These are phyloP conservation scores for Oncorhynchus mykiss DNA, from an alignment of 2,113 vertebrate genomes.

Conservation along the genomic window DNA sequence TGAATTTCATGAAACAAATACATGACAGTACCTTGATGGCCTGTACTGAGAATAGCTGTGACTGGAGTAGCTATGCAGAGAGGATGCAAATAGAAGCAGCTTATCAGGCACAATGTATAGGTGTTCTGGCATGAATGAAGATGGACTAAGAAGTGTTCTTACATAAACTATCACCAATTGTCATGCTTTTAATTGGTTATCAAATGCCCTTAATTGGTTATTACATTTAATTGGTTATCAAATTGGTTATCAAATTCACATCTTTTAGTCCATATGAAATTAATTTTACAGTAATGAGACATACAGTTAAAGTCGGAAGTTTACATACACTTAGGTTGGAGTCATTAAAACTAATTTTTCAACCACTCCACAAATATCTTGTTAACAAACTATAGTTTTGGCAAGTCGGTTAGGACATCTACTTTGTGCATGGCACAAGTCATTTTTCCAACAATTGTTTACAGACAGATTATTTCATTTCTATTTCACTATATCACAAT, in stretches of 20 bases:
- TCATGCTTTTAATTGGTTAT: not conserved
- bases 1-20: conserved; percentile 55
- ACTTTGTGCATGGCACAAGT: too few relatives aligned
- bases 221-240: not conserved
- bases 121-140: not conserved
- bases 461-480: too few relatives aligned
- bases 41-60: conserved; percentile 81
- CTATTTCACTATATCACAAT: too few relatives aligned
- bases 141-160: not conserved
- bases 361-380: too few relatives aligned
- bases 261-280: conserved; percentile 16
- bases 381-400: too few relatives aligned
- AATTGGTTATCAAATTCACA: not conserved
- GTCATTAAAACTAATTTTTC: too few relatives aligned
- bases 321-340: too few relatives aligned
- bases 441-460: too few relatives aligned
- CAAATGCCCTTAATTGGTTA: not conserved
- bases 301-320: not conserved
- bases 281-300: conserved; percentile 31
- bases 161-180: not conserved
- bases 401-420: too few relatives aligned
- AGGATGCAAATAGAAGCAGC: conserved; percentile 79
- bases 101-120: conserved; percentile 28
- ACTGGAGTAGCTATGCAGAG: conserved; percentile 81
- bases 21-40: conserved; percentile 74